A percentile compares a stretch with the other conserved stretches of the same genome.
Evolutionary conservation across 2,113 vertebrate species (phyloP).

Genomic region (Vulpes lagopus): DNA sequence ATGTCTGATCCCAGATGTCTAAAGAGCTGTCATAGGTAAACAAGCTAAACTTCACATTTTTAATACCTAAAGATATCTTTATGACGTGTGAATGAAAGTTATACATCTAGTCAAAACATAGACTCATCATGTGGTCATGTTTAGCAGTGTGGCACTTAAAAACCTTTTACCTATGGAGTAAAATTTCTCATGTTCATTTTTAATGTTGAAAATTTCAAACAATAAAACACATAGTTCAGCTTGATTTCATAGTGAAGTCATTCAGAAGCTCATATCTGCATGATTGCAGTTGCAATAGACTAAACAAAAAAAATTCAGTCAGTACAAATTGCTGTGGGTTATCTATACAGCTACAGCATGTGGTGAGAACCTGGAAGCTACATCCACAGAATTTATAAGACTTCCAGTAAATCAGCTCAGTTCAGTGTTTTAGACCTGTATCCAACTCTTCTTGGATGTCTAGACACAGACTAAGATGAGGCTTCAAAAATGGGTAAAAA

Average conservation of each 20-base stretch:
- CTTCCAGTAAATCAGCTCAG: constrained; percentile 78
- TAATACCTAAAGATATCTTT: constrained; percentile 20
- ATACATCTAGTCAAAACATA: not conserved
- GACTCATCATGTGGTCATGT: not conserved
- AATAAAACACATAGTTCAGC: not conserved
- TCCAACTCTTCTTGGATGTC: constrained; percentile 77
- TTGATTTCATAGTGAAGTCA: constrained; percentile 55
- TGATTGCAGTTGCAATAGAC: constrained; percentile 77
- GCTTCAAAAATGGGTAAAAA: constrained; percentile 75
- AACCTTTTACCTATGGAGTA: not conserved
- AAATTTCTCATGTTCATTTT: not conserved
- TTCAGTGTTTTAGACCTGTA: constrained; percentile 71
- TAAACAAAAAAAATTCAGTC: constrained; percentile 74
- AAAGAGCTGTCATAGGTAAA: not conserved
- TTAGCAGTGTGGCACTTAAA: not conserved
- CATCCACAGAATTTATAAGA: constrained; percentile 65
- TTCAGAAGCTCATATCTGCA: constrained; percentile 74
- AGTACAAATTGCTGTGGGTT: constrained; percentile 75
- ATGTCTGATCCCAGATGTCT: constrained; percentile 2
- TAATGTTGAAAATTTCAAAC: not conserved
- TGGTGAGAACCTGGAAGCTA: constrained; percentile 74
- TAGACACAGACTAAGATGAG: constrained; percentile 77
- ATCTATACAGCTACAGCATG: constrained; percentile 66
- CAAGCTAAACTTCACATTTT: constrained; percentile 11
- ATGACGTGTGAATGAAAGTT: not conserved